Evolutionary conservation across 2,888 invertebrate species (phyloP).

Genomic region (Craniophora ligustri): DNA sequence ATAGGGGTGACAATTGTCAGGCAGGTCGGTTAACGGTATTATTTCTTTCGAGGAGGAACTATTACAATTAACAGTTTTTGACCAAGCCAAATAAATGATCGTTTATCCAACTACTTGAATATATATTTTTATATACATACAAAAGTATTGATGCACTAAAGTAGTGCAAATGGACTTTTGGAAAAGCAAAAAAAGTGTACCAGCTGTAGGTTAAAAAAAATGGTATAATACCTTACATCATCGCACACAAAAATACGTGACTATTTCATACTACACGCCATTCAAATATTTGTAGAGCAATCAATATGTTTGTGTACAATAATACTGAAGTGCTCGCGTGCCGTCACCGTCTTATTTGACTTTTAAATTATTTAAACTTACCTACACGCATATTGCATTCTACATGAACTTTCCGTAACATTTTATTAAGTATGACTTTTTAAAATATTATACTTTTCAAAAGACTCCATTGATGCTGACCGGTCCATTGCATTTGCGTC

Average conservation of each 20-base stretch:
- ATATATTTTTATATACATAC: too few relatives aligned
- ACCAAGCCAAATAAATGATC: too few relatives aligned
- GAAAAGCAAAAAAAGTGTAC: conserved; percentile 4
- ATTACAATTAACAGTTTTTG: too few relatives aligned
- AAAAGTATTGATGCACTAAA: too few relatives aligned
- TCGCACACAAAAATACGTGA: conserved; percentile 51
- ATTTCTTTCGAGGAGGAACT: too few relatives aligned
- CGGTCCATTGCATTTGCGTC: too few relatives aligned
- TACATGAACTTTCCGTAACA: neutral
- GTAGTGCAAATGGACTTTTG: neutral
- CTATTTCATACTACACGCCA: conserved; percentile 55
- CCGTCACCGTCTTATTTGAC: conserved; percentile 59
- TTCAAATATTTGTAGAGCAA: conserved; percentile 65
- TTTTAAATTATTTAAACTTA: conserved; percentile 60
- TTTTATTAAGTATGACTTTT: neutral
- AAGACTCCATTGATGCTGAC: too few relatives aligned
- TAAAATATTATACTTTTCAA: neutral
- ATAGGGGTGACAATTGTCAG: too few relatives aligned
- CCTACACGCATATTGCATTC: conserved; percentile 48
- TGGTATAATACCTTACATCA: conserved; percentile 41
- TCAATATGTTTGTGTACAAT: conserved; percentile 62
- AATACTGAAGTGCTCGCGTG: conserved; percentile 63
- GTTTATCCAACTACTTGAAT: too few relatives aligned
- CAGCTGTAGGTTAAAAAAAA: conserved; percentile 10
- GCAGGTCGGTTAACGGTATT: too few relatives aligned